A percentile compares a stretch with the other conserved stretches of the same genome.
phyloP scores from a whole-genome alignment of 2,888 invertebrate genomes.

The Melanophora roralis region DNA sequence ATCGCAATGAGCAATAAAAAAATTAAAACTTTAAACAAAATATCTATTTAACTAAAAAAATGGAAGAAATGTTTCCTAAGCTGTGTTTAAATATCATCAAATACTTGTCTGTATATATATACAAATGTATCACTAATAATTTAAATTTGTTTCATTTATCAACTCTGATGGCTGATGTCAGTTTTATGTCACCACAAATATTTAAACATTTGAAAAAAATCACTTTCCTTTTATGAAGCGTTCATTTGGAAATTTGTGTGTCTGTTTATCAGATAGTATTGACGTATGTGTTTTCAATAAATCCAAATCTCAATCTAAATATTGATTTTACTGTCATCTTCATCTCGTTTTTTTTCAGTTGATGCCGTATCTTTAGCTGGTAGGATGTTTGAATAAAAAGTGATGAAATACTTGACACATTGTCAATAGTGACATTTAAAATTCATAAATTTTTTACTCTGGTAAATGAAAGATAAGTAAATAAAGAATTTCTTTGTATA shows the following conservation, averaged over 20 bases:
- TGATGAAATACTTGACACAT: conserved; percentile 55
- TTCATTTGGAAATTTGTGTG: neutral
- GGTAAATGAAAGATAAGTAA: conserved; percentile 36
- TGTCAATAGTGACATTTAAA: conserved; percentile 53
- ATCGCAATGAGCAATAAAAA: too few relatives aligned
- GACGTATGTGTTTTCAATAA: conserved; percentile 29
- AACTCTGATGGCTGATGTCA: conserved; percentile 5
- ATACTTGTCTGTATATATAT: too few relatives aligned
- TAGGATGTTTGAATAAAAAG: conserved; percentile 47
- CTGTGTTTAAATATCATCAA: too few relatives aligned
- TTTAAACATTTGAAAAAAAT: neutral
- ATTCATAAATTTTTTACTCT: conserved; percentile 47
- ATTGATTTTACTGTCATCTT: conserved; percentile 57
- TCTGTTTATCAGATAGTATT: conserved; percentile 11
- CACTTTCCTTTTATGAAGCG: neutral
- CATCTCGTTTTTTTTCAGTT: conserved; percentile 12
- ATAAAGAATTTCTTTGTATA: conserved; percentile 21
- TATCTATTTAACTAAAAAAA: too few relatives aligned
- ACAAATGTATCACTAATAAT: too few relatives aligned
- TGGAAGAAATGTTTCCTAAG: too few relatives aligned
- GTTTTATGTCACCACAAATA: conserved; percentile 27
- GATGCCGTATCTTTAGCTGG: neutral
- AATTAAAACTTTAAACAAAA: too few relatives aligned
- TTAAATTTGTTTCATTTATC: neutral
- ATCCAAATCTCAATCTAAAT: conserved; percentile 57